Evolutionary conservation across 2,797 vertebrate genomes (phyloP).

Genomic region (Mergus octosetaceus): DNA sequence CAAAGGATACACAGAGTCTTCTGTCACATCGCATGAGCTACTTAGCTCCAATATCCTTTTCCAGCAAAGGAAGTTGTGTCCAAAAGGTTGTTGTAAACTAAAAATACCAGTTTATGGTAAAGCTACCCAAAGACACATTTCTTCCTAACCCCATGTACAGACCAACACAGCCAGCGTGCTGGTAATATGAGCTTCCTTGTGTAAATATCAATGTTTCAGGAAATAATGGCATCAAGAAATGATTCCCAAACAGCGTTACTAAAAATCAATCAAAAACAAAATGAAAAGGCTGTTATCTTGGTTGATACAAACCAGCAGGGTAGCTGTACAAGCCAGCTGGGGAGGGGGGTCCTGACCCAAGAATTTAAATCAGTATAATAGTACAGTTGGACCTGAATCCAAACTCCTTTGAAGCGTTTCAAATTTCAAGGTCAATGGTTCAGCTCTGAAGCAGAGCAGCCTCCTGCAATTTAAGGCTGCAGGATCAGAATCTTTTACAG

Average conservation of each 20-base stretch:
- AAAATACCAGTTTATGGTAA: neutral
- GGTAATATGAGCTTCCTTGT: neutral
- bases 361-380: neutral
- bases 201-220: neutral
- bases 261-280: neutral
- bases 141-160: neutral
- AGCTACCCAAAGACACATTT: conserved; percentile 8
- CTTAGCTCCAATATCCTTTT: neutral
- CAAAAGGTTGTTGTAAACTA: neutral
- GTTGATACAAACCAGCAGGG: neutral
- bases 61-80: neutral
- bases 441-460: neutral
- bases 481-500: neutral
- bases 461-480: neutral
- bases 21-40: neutral
- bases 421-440: neutral
- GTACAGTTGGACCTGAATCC: neutral
- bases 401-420: neutral
- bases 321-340: neutral
- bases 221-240: conserved; percentile 33
- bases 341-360: neutral
- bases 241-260: neutral
- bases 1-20: neutral
- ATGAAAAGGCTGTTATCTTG: neutral
- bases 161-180: neutral